Evolutionary conservation across 2,113 vertebrate species (phyloP).

Genomic region (Ailurus styani): DNA sequence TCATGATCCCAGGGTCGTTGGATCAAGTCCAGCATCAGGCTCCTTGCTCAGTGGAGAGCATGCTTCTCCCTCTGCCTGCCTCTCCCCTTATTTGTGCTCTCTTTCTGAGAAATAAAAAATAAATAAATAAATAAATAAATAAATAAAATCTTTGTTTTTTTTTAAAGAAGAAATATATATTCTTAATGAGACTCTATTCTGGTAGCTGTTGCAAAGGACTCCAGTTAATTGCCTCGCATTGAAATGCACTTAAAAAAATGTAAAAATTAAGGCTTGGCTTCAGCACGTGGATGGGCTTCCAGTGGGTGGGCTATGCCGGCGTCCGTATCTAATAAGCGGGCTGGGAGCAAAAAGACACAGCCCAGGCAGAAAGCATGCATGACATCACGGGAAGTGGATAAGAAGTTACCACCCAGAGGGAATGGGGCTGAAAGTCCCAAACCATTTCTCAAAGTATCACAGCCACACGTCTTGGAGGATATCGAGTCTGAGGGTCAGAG

Average conservation of each 20-base stretch:
- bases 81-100: neutral
- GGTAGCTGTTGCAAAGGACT: neutral
- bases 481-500: neutral
- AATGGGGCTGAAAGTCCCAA: neutral
- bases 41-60: neutral
- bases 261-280: neutral
- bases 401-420: neutral
- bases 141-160: neutral
- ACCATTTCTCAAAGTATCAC: neutral
- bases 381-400: neutral
- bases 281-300: neutral
- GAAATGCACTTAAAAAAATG: neutral
- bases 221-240: neutral
- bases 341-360: neutral
- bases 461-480: neutral
- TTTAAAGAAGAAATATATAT: neutral
- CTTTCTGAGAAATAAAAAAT: too few species aligned
- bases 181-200: neutral
- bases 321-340: neutral
- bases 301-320: too few species aligned
- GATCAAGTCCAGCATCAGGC: neutral
- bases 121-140: neutral
- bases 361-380: too few species aligned
- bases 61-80: neutral
- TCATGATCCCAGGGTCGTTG: neutral